phyloP scores from a whole-genome alignment of 2,888 invertebrate species.

The Heliconius charithonia region DNA sequence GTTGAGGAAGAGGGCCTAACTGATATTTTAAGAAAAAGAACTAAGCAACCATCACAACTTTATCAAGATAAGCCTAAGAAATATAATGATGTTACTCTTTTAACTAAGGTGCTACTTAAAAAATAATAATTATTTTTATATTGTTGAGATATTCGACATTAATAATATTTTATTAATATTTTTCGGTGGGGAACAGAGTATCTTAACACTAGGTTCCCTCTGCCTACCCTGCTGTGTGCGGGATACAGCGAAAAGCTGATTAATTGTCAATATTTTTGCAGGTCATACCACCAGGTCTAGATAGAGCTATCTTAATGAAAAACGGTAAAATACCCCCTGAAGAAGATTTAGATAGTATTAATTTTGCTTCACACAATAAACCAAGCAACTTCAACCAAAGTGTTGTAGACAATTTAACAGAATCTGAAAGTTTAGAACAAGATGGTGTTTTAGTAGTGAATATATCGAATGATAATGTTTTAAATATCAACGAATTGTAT shows the following conservation, averaged over 20 bases:
- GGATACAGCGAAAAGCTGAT: no score
- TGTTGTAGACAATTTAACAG: constrained; percentile 72
- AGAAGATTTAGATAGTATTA: constrained; percentile 63
- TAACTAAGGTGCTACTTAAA: constrained; percentile 73
- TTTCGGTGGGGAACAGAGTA: no score
- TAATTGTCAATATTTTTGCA: constrained; percentile 43
- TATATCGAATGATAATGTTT: constrained; percentile 74
- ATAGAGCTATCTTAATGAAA: constrained; percentile 73
- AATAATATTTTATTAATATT: no score
- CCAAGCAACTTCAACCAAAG: constrained; percentile 63
- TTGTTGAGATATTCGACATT: neutral
- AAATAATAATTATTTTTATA: no score
- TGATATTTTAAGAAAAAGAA: constrained; percentile 88
- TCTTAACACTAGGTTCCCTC: no score
- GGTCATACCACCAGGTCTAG: constrained; percentile 73
- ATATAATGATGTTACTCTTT: constrained; percentile 76
- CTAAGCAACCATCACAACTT: constrained; percentile 84
- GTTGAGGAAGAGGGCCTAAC: constrained; percentile 93
- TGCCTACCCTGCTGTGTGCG: no score
- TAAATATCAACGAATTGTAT: constrained; percentile 77
- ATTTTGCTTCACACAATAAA: constrained; percentile 58
- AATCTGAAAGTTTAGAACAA: constrained; percentile 79
- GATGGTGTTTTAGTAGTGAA: constrained; percentile 80
- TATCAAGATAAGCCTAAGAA: constrained; percentile 79
- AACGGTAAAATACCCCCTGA: constrained; percentile 73